phyloP scores from a whole-genome alignment of 2,113 vertebrate species.

The Osmerus mordax region DNA sequence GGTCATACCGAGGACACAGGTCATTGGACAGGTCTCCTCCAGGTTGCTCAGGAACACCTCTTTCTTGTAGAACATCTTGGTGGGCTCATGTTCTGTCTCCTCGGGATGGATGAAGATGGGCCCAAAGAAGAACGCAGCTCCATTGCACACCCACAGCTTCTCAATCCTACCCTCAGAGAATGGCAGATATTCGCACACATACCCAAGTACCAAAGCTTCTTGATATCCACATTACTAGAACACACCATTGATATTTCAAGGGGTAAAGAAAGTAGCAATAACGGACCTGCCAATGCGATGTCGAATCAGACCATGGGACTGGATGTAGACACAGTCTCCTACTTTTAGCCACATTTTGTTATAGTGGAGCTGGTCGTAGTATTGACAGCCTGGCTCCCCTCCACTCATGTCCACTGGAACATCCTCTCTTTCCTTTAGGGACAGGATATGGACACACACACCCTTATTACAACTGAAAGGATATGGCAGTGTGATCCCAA shows the following conservation, averaged over 20 bases:
- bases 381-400: conserved; percentile 86
- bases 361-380: conserved; percentile 91
- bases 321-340: conserved; percentile 94
- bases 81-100: conserved; percentile 96
- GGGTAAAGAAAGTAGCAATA: not conserved
- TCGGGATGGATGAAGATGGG: conserved; percentile 97
- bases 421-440: conserved; percentile 83
- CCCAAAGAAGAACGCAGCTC: conserved; percentile 90
- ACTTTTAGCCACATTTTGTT: conserved; percentile 93
- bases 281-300: conserved; percentile 87
- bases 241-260: not conserved
- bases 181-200: not conserved
- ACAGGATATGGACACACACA: not conserved
- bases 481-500: not conserved
- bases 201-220: not conserved
- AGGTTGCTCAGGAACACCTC: conserved; percentile 95
- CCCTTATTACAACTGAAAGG: not conserved
- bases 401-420: conserved; percentile 89
- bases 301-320: conserved; percentile 87
- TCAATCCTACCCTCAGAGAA: conserved; percentile 70
- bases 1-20: conserved; percentile 84
- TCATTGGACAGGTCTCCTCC: conserved; percentile 91
- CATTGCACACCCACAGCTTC: conserved; percentile 93
- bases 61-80: conserved; percentile 99
- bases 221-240: not conserved